These are phyloP conservation scores for Gallirallus australis DNA, from an alignment of 2,797 vertebrate genomes.

Conservation along the genomic window DNA sequence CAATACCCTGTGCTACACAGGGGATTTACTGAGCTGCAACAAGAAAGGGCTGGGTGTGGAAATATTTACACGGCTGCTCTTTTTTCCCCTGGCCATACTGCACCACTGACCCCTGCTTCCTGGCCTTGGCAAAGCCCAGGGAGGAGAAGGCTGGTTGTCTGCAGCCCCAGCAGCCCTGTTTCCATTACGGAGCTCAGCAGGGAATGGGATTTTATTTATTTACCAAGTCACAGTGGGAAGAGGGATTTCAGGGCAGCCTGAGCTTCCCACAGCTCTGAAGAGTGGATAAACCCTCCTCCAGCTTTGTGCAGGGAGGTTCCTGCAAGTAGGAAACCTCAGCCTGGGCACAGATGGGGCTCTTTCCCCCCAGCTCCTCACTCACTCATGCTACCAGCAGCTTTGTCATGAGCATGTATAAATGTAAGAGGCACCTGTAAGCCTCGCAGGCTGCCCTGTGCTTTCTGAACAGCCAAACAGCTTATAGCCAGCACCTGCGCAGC, in stretches of 20 bases:
- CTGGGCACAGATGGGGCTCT: neutral
- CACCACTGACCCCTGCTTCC: neutral
- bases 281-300: conserved; percentile 25
- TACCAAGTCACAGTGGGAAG: neutral
- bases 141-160: neutral
- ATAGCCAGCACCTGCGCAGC: neutral
- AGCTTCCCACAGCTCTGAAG: neutral
- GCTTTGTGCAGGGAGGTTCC: neutral
- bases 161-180: neutral
- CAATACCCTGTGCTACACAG: rapidly evolving
- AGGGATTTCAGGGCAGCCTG: conserved; percentile 30
- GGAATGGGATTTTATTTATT: conserved; percentile 40
- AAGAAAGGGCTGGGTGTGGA: neutral
- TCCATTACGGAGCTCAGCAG: neutral
- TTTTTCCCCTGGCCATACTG: neutral
- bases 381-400: neutral
- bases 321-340: neutral
- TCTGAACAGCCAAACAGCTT: neutral
- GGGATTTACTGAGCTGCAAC: neutral
- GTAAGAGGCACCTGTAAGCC: conserved; percentile 4
- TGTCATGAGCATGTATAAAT: neutral
- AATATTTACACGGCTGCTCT: neutral
- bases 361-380: neutral
- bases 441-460: neutral
- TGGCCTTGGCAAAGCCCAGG: neutral